Percentiles rank a stretch among this genome's conserved stretches.
These are phyloP conservation scores for Sisyra nigra DNA, from an alignment of 2,888 invertebrate species.

Conservation along the genomic window DNA sequence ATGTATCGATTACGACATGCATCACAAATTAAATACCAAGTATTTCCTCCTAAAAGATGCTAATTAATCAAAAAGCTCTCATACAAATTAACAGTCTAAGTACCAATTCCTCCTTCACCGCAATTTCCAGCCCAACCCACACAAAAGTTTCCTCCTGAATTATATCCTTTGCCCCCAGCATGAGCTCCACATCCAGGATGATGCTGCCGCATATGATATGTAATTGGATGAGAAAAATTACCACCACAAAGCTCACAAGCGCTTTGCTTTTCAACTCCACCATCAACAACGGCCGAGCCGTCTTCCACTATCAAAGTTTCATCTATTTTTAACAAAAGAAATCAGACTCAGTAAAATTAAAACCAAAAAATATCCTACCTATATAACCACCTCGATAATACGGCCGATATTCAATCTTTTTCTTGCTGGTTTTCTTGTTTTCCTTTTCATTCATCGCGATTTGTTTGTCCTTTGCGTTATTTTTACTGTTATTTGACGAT, in stretches of 20 bases:
- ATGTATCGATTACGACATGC: slow-evolving; percentile 68
- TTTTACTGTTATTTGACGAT: slow-evolving; percentile 18
- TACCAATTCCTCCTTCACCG: slow-evolving; percentile 66
- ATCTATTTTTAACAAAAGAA: slow-evolving; percentile 21
- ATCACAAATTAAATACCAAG: slow-evolving; percentile 90
- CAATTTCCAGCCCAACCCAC: slow-evolving; percentile 81
- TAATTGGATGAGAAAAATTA: slow-evolving; percentile 60
- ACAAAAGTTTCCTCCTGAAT: slow-evolving; percentile 75
- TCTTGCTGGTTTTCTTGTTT: slow-evolving; percentile 38
- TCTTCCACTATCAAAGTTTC: slow-evolving; percentile 15
- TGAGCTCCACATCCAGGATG: slow-evolving; percentile 86
- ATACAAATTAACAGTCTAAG: not conserved
- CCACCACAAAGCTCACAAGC: slow-evolving; percentile 80
- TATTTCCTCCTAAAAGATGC: slow-evolving; percentile 36
- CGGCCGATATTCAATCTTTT: slow-evolving; percentile 24
- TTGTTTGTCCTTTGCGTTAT: slow-evolving; percentile 27
- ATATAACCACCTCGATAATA: slow-evolving; percentile 3
- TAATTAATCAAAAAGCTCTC: slow-evolving; percentile 6
- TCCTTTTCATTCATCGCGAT: slow-evolving; percentile 23
- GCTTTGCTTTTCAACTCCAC: slow-evolving; percentile 18
- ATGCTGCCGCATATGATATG: slow-evolving; percentile 77
- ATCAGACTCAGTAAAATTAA: too few relatives aligned
- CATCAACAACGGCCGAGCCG: slow-evolving; percentile 17
- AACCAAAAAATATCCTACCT: too few relatives aligned
- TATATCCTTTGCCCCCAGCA: slow-evolving; percentile 80